Conservation (phyloP, 2,888 invertebrate species). For the Rhingia rostrata region DNA sequence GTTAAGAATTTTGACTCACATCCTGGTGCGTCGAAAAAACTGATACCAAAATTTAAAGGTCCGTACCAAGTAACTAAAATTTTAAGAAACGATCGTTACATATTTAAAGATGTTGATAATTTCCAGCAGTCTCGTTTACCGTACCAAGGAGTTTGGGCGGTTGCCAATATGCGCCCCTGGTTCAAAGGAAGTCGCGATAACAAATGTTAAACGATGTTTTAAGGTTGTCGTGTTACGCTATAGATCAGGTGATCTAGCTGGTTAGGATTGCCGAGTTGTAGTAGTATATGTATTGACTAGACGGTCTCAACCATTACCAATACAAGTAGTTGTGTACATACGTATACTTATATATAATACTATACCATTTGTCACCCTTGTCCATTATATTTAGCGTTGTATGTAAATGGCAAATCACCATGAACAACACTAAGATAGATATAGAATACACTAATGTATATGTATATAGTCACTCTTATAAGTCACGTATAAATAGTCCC, state of each 20-base stretch:
- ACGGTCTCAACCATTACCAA: too few relatives aligned
- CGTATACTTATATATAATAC: too few relatives aligned
- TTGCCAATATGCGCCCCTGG: conserved; percentile 33
- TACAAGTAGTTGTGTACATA: too few relatives aligned
- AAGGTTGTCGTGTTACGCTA: too few relatives aligned
- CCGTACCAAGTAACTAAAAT: conserved; percentile 21
- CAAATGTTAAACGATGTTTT: not conserved
- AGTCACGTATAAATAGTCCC: too few relatives aligned
- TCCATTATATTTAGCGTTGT: too few relatives aligned
- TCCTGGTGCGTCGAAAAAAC: conserved; percentile 18
- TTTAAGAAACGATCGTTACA: conserved; percentile 20
- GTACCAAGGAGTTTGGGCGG: conserved; percentile 19
- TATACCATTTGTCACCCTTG: too few relatives aligned
- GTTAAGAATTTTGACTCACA: conserved; percentile 38
- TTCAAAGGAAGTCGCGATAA: not conserved
- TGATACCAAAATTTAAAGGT: conserved; percentile 42
- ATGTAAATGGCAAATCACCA: too few relatives aligned
- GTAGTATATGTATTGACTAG: not conserved
- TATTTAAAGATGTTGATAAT: conserved; percentile 26
- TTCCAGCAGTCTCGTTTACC: not conserved
- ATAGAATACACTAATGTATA: too few relatives aligned
- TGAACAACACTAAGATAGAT: too few relatives aligned
- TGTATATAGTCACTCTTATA: too few relatives aligned
- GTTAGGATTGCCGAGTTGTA: conserved; percentile 3
- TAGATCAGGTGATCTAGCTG: conserved; percentile 1